These are phyloP conservation scores for Phortica magna DNA, from an alignment of 2,888 invertebrate species.

Conservation along the genomic window DNA sequence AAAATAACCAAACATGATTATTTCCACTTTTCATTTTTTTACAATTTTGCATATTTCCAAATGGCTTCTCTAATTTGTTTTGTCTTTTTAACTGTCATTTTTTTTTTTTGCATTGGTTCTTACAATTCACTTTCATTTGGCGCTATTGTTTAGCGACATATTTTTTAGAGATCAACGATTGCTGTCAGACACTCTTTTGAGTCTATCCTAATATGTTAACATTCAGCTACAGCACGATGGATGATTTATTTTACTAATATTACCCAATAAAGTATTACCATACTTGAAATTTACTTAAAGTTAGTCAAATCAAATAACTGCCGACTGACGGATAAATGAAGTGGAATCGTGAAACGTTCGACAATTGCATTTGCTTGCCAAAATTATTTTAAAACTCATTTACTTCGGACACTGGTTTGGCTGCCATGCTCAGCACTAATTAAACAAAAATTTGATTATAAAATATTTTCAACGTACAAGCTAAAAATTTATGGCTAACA, in stretches of 20 bases:
- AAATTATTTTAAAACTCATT: conserved; percentile 5
- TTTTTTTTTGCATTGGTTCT: conserved; percentile 46
- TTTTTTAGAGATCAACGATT: conserved; percentile 29
- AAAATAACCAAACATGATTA: conserved; percentile 32
- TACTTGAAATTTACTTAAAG: conserved; percentile 15
- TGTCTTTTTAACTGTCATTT: conserved; percentile 56
- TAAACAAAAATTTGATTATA: conserved; percentile 71
- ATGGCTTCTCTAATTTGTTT: conserved; percentile 69
- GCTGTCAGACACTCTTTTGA: conserved; percentile 43
- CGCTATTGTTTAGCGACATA: conserved; percentile 7
- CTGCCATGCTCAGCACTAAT: conserved; percentile 61
- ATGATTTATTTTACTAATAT: conserved; percentile 71
- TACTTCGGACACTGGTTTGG: conserved; percentile 11
- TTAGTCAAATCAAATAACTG: background rate
- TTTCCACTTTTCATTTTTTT: conserved; percentile 17
- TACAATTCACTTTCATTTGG: conserved; percentile 62
- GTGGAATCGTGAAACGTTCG: background rate
- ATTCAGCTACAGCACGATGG: conserved; percentile 61
- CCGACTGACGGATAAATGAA: background rate
- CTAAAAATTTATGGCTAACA: conserved; percentile 65
- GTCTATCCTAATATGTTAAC: conserved; percentile 21
- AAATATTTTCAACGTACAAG: conserved; percentile 65
- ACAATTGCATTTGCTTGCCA: conserved; percentile 12
- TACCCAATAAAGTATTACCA: conserved; percentile 53
- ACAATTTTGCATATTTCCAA: conserved; percentile 42